phyloP scores from a whole-genome alignment of 2,888 invertebrate genomes.

The Drosophila kuntzei region DNA sequence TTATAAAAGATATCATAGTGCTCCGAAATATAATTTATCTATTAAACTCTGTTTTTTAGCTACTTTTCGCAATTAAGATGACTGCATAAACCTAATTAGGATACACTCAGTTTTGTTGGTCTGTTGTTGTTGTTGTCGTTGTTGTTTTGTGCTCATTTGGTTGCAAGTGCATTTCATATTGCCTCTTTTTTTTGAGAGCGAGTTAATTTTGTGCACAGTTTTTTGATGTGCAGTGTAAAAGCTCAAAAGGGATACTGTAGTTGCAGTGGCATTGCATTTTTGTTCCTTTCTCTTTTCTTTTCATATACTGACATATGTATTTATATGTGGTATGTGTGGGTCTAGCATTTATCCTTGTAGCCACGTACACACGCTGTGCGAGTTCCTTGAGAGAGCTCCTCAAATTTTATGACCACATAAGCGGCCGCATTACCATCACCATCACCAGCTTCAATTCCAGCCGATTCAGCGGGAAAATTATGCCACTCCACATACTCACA shows the following conservation, averaged over 20 bases:
- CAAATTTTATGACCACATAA: slow-evolving; percentile 76
- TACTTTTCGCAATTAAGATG: slow-evolving; percentile 1
- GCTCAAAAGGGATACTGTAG: slow-evolving; percentile 31
- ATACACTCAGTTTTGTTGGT: slow-evolving; percentile 5
- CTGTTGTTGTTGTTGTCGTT: slow-evolving; percentile 20
- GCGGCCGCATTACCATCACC: slow-evolving; percentile 61
- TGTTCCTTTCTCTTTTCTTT: not conserved
- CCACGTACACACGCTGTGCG: slow-evolving; percentile 39
- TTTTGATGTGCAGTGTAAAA: slow-evolving; percentile 31
- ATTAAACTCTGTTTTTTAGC: no score
- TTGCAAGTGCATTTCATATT: slow-evolving; percentile 56
- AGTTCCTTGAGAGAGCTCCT: slow-evolving; percentile 49
- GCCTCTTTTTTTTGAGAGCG: slow-evolving; percentile 41
- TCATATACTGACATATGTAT: slow-evolving; percentile 11
- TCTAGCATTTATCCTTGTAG: slow-evolving; percentile 39
- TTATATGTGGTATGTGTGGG: slow-evolving; percentile 21
- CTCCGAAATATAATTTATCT: no score
- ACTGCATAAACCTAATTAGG: slow-evolving; percentile 50
- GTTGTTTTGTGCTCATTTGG: slow-evolving; percentile 46
- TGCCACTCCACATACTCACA: slow-evolving; percentile 18
- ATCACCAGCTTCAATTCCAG: slow-evolving; percentile 46
- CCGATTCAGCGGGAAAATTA: slow-evolving; percentile 68
- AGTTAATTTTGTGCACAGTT: slow-evolving; percentile 64
- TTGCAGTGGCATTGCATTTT: slow-evolving; percentile 3
- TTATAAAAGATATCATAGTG: no score